Percentiles rank a stretch among this genome's conserved stretches.
Evolutionary conservation across 2,113 vertebrate species (phyloP).

Genomic region (Carassius auratus): DNA sequence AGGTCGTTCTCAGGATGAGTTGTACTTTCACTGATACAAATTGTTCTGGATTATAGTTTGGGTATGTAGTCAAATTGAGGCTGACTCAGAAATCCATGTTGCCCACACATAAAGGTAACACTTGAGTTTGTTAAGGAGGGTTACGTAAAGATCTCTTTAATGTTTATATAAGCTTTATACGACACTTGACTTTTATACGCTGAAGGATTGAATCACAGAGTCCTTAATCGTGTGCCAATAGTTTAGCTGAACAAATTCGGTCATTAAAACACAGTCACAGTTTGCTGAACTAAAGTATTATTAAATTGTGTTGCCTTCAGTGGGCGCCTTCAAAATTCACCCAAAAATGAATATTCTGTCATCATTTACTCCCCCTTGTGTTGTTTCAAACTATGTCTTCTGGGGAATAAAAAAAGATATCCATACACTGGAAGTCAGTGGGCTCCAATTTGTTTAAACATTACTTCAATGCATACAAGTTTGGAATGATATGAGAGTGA

Average conservation of each 20-base stretch:
- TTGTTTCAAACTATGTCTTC: neutral
- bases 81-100: constrained; percentile 41
- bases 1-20: neutral
- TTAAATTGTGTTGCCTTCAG: neutral
- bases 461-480: neutral
- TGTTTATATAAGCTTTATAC: constrained; percentile 39
- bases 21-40: neutral
- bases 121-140: constrained; percentile 22
- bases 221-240: constrained; percentile 8
- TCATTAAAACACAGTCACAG: neutral
- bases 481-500: neutral
- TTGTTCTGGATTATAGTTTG: constrained; percentile 15
- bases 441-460: neutral
- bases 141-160: constrained; percentile 44
- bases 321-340: neutral
- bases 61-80: constrained; percentile 1
- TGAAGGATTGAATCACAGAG: constrained; percentile 23
- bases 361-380: neutral
- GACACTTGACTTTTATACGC: constrained; percentile 20
- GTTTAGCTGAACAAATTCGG: neutral
- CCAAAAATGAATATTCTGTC: neutral
- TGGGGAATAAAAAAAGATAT: neutral
- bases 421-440: neutral
- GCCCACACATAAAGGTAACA: constrained; percentile 38
- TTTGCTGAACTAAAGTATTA: neutral